Percentiles rank a stretch among this genome's conserved stretches.
Conservation (phyloP, 2,888 invertebrate genomes). For the Xestia sexstrigata region DNA sequence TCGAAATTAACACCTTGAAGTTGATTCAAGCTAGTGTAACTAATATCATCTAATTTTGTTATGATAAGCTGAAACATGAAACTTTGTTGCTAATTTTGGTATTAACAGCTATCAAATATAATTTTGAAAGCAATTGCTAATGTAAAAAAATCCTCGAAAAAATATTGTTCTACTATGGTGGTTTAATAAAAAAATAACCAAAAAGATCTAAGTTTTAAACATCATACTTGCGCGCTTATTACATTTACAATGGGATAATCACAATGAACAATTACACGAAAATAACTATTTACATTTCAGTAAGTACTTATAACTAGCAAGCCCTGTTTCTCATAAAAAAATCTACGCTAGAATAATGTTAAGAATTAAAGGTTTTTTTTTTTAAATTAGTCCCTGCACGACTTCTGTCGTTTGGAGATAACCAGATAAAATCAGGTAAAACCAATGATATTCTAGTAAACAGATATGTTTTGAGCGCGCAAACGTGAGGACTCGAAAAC, state of each 20-base stretch:
- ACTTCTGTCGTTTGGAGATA: background rate
- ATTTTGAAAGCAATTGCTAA: slow-evolving; percentile 6
- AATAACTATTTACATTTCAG: slow-evolving; percentile 74
- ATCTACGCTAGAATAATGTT: slow-evolving; percentile 39
- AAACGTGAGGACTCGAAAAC: too few relatives aligned
- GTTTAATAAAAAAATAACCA: slow-evolving; percentile 4
- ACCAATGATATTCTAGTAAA: too few relatives aligned
- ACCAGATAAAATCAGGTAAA: slow-evolving; percentile 22
- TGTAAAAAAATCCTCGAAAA: background rate
- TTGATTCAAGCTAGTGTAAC: slow-evolving; percentile 46
- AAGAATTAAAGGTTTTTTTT: slow-evolving; percentile 24
- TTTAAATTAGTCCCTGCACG: slow-evolving; percentile 13
- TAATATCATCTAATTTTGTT: slow-evolving; percentile 16
- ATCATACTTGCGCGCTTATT: slow-evolving; percentile 39
- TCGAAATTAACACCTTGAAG: slow-evolving; percentile 83
- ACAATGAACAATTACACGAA: slow-evolving; percentile 71
- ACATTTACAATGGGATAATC: slow-evolving; percentile 66
- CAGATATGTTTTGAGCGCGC: too few relatives aligned
- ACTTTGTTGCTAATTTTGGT: slow-evolving; percentile 10
- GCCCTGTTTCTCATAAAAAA: slow-evolving; percentile 76
- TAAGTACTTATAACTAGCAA: slow-evolving; percentile 70
- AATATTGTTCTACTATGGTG: background rate
- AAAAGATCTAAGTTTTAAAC: slow-evolving; percentile 24
- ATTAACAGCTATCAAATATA: background rate
- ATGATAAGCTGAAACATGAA: slow-evolving; percentile 7